Conservation (phyloP, 1,140 invertebrate species). For the Acyrthosiphon pisum region DNA sequence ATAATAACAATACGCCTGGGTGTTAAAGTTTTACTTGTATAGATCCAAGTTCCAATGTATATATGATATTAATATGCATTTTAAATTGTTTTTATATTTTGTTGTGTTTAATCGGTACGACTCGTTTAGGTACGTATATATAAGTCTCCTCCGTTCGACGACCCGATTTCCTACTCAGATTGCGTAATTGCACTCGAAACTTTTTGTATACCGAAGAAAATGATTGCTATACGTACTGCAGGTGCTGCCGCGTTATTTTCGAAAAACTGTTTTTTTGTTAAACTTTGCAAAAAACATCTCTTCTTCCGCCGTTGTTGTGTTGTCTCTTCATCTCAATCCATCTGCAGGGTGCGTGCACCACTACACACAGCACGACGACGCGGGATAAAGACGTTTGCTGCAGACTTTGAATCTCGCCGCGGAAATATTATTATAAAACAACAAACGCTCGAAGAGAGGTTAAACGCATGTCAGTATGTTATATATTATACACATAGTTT, state of each 20-base stretch:
- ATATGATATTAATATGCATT: not conserved
- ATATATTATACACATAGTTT: not conserved
- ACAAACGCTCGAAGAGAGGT: not conserved
- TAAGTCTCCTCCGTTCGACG: not conserved
- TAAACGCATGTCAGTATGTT: not conserved
- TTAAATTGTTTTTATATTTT: not conserved
- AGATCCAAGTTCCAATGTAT: not conserved
- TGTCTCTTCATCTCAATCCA: not conserved
- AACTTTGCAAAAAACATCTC: not conserved
- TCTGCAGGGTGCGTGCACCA: not conserved
- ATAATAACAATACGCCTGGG: not conserved
- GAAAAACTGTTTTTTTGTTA: not conserved
- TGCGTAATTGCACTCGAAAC: not conserved
- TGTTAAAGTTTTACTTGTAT: not conserved
- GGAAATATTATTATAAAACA: constrained; percentile 17
- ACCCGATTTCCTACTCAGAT: not conserved
- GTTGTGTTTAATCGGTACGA: not conserved
- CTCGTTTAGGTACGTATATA: not conserved
- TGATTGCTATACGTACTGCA: not conserved
- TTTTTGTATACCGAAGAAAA: not conserved
- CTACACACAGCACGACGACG: not conserved
- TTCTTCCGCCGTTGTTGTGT: not conserved
- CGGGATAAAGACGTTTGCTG: not conserved
- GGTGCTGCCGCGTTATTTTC: not conserved
- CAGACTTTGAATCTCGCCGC: not conserved